These are phyloP conservation scores for Asteroscopus sphinx DNA, from an alignment of 2,888 invertebrate genomes.

Conservation along the genomic window DNA sequence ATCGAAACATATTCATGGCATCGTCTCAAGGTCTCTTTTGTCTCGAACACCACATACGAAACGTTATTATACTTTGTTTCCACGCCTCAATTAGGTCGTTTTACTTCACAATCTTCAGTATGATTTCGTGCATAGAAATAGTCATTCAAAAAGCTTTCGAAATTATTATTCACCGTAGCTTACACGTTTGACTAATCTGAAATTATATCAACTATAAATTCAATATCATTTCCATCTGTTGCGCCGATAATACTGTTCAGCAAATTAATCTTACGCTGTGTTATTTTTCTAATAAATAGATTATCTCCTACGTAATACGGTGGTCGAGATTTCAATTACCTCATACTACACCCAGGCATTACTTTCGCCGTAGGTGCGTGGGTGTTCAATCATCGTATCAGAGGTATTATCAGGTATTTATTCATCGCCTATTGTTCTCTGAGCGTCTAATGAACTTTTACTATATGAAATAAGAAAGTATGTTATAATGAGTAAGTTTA, in stretches of 20 bases:
- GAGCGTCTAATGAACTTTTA: conserved; percentile 80
- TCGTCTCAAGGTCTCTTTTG: conserved; percentile 76
- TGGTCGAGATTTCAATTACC: conserved; percentile 73
- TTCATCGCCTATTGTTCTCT: conserved; percentile 75
- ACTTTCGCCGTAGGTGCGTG: conserved; percentile 77
- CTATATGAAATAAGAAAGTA: conserved; percentile 72
- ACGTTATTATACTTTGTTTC: conserved; percentile 65
- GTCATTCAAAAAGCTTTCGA: conserved; percentile 38
- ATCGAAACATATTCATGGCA: conserved; percentile 69
- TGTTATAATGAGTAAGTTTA: conserved; percentile 74
- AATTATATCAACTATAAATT: conserved; percentile 31
- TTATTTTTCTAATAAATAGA: conserved; percentile 33
- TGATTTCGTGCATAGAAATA: conserved; percentile 13
- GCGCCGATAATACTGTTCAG: conserved; percentile 34
- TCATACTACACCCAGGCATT: conserved; percentile 68
- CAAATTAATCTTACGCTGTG: conserved; percentile 35
- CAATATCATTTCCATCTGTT: conserved; percentile 37
- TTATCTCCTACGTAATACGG: conserved; percentile 69
- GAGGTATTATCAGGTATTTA: conserved; percentile 58
- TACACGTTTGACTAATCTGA: conserved; percentile 22
- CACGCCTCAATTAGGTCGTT: conserved; percentile 62
- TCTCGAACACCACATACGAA: conserved; percentile 76
- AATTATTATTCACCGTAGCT: conserved; percentile 26
- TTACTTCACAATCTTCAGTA: conserved; percentile 40
- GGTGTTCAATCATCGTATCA: conserved; percentile 76